Percentiles rank a stretch among this genome's conserved stretches.
phyloP scores from a whole-genome alignment of 2,888 invertebrate genomes.

The Helleia helle region DNA sequence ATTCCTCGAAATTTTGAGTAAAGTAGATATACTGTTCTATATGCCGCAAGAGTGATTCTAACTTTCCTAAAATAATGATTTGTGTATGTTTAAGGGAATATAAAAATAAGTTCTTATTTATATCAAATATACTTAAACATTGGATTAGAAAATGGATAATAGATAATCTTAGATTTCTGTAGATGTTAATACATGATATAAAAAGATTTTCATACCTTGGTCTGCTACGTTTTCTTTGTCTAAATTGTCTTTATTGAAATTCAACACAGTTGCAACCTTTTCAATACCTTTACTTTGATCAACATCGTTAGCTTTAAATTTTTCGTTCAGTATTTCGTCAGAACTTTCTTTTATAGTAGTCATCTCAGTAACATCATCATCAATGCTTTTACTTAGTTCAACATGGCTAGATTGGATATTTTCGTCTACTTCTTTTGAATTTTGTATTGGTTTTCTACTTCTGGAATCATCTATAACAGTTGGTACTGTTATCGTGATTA shows the following conservation, averaged over 20 bases:
- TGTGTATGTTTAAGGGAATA: too few species aligned
- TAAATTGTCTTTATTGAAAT: not conserved
- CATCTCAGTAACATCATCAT: not conserved
- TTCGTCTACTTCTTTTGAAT: too few species aligned
- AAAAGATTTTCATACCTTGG: not conserved
- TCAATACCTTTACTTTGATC: too few species aligned
- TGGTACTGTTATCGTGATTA: not conserved
- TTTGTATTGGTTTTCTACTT: not conserved
- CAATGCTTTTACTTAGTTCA: too few species aligned
- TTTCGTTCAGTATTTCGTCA: too few species aligned
- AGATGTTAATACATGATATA: too few species aligned
- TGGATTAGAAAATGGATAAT: too few species aligned
- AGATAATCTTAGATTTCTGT: too few species aligned
- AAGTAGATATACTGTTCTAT: constrained; percentile 50
- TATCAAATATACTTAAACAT: too few species aligned
- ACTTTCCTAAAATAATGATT: constrained; percentile 36
- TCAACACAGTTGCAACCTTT: not conserved
- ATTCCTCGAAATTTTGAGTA: constrained; percentile 47
- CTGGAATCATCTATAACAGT: not conserved
- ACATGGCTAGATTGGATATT: too few species aligned
- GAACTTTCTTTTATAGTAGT: not conserved
- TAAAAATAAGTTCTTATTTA: too few species aligned
- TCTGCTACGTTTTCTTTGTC: not conserved
- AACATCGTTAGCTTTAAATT: too few species aligned
- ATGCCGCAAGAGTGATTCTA: constrained; percentile 33